A percentile compares a stretch with the other conserved stretches of the same genome.
phyloP scores from a whole-genome alignment of 2,113 vertebrate genomes.

The Rhabdomys dilectus region DNA sequence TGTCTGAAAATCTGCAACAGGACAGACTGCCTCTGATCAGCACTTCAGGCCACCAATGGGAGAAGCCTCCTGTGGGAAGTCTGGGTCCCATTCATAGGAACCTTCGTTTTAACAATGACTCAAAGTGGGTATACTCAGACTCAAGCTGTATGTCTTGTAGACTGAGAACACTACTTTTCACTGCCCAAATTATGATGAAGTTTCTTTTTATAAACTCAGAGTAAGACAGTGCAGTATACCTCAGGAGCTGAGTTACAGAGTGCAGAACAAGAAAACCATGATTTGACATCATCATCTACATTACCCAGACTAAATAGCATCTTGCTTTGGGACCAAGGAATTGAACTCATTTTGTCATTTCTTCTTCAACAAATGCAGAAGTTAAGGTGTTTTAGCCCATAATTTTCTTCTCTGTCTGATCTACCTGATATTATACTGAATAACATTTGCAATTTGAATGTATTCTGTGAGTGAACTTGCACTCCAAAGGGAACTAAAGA shows the following conservation, averaged over 20 bases:
- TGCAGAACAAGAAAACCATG: not conserved
- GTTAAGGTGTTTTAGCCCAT: conserved; percentile 55
- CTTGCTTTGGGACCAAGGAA: conserved; percentile 45
- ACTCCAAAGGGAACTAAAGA: conserved; percentile 60
- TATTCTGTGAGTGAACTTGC: conserved; percentile 61
- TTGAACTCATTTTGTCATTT: conserved; percentile 71
- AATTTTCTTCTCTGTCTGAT: conserved; percentile 73
- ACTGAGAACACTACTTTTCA: not conserved
- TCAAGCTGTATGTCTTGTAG: not conserved
- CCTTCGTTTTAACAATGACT: not conserved
- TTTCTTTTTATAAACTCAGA: not conserved
- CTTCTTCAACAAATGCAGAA: conserved; percentile 58
- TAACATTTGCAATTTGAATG: conserved; percentile 71
- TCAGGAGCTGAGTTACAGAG: conserved; percentile 32
- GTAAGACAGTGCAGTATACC: not conserved
- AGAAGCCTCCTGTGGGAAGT: not conserved
- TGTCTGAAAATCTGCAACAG: not conserved
- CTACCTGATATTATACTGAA: conserved; percentile 50
- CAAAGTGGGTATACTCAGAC: not conserved
- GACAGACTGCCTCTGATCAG: not conserved
- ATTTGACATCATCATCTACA: conserved; percentile 64
- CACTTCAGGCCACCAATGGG: not conserved
- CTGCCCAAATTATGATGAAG: not conserved
- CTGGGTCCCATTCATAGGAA: not conserved
- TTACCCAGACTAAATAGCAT: conserved; percentile 62